A percentile compares a stretch with the other conserved stretches of the same genome.
Conservation (phyloP, 2,888 invertebrate species). For the Spatulosminthurus flaviceps region DNA sequence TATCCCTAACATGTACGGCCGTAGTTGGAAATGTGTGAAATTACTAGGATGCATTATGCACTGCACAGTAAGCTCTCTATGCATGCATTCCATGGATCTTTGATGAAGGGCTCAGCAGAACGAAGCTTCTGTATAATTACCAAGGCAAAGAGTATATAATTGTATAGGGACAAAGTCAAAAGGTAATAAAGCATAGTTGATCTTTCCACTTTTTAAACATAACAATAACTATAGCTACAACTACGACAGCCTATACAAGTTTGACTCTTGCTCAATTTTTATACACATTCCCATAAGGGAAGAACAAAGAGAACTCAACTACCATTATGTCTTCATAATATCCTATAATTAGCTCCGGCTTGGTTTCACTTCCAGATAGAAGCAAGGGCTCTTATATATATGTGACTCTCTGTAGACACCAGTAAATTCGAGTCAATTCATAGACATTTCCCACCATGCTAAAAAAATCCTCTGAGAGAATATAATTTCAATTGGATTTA, state of each 20-base stretch:
- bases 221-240: background rate
- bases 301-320: background rate
- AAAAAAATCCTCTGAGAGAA: too few species aligned
- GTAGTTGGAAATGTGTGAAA: too few species aligned
- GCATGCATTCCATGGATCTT: too few species aligned
- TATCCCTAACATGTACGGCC: too few species aligned
- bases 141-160: background rate
- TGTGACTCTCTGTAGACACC: too few species aligned
- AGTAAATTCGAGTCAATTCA: too few species aligned
- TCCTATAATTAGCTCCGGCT: background rate
- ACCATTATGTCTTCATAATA: conserved; percentile 3
- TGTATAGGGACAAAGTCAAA: background rate
- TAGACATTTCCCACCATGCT: too few species aligned
- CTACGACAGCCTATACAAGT: too few species aligned
- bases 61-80: too few species aligned
- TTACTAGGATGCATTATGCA: too few species aligned
- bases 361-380: background rate
- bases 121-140: background rate
- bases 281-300: background rate
- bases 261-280: background rate
- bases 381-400: background rate
- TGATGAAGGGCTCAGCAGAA: too few species aligned
- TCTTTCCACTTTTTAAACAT: conserved; percentile 33
- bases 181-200: conserved; percentile 16
- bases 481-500: conserved; percentile 10